phyloP scores from a whole-genome alignment of 2,113 vertebrate species.

The Oenanthe melanoleuca region DNA sequence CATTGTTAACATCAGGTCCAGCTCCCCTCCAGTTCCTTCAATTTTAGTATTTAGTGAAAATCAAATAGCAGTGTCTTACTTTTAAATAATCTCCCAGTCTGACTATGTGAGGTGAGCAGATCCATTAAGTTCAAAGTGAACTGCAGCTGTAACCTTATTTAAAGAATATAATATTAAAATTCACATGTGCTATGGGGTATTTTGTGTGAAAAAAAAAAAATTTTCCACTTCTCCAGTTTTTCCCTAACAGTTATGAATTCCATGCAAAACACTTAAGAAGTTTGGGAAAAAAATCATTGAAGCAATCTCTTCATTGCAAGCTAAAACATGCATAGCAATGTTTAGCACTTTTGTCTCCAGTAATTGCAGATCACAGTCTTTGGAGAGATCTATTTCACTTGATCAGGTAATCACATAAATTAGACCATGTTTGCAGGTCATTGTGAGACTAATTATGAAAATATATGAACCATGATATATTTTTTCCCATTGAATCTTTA shows the following conservation, averaged over 20 bases:
- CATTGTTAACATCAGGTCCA: not conserved
- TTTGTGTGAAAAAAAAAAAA: not conserved
- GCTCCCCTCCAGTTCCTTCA: not conserved
- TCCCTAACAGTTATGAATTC: not conserved
- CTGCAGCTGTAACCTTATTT: not conserved
- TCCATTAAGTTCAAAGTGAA: not conserved
- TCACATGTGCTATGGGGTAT: not conserved
- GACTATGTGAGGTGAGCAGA: not conserved
- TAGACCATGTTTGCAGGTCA: not conserved
- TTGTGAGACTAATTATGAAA: not conserved
- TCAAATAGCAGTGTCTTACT: not conserved
- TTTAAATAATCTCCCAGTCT: too few relatives aligned
- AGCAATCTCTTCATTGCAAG: not conserved
- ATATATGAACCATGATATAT: not conserved
- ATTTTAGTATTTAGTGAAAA: not conserved
- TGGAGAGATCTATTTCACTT: not conserved
- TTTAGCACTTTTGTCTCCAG: not conserved
- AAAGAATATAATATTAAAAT: not conserved
- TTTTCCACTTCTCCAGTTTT: not conserved
- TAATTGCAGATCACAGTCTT: not conserved
- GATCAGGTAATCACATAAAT: constrained; percentile 8
- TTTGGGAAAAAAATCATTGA: not conserved
- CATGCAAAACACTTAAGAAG: not conserved
- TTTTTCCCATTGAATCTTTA: not conserved
- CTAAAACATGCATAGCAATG: not conserved